Evolutionary conservation across 1,140 invertebrate genomes (phyloP).

Genomic region (Paracyclopina nana): DNA sequence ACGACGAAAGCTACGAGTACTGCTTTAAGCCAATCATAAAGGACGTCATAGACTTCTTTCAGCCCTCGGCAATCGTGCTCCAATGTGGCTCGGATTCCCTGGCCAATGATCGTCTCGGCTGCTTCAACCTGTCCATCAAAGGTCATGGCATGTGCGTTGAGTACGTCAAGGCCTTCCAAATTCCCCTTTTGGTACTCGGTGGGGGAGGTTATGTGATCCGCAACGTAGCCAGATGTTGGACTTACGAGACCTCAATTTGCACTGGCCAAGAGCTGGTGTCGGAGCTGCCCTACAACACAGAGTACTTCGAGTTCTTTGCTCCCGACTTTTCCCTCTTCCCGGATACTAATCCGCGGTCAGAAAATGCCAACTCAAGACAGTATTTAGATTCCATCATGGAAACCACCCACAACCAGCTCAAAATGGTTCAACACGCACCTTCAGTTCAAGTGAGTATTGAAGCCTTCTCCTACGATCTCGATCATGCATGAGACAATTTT

Average conservation of each 20-base stretch:
- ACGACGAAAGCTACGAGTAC: conserved; percentile 76
- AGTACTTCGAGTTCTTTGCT: conserved; percentile 87
- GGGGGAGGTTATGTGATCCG: conserved; percentile 91
- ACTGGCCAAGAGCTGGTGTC: conserved; percentile 76
- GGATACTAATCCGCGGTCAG: conserved; percentile 56
- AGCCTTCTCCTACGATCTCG: background rate
- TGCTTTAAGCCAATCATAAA: conserved; percentile 85
- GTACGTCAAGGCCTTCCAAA: conserved; percentile 79
- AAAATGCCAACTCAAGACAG: conserved; percentile 79
- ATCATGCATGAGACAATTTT: too few species aligned
- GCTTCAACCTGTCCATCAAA: conserved; percentile 60
- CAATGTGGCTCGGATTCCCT: conserved; percentile 97
- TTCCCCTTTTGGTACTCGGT: conserved; percentile 83
- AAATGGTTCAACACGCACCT: conserved; percentile 68
- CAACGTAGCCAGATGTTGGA: conserved; percentile 97
- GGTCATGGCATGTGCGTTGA: conserved; percentile 61
- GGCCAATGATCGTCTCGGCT: conserved; percentile 75
- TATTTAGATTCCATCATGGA: conserved; percentile 70
- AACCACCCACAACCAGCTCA: conserved; percentile 63
- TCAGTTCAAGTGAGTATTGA: too few species aligned
- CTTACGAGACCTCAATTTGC: conserved; percentile 87
- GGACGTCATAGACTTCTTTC: conserved; percentile 82
- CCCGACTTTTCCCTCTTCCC: conserved; percentile 85
- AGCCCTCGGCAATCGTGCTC: conserved; percentile 87
- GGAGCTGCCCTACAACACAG: conserved; percentile 65